Evolutionary conservation across 2,888 invertebrate species (phyloP).

Genomic region (Troides oblongomaculatus): DNA sequence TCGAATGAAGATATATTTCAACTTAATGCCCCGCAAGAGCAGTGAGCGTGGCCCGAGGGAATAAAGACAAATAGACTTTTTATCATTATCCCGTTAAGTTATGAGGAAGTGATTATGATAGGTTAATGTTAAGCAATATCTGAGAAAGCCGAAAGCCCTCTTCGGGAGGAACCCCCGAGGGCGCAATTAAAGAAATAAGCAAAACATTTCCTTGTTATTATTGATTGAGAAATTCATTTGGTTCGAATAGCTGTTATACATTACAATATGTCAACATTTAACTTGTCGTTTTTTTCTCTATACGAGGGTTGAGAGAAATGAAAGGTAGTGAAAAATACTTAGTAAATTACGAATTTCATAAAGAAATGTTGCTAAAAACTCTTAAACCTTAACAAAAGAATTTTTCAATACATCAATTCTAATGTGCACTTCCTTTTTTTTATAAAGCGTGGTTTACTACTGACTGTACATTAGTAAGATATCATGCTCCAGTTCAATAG

Average conservation of each 20-base stretch:
- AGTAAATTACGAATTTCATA: too few relatives aligned
- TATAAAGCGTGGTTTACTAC: too few relatives aligned
- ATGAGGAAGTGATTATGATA: constrained; percentile 14
- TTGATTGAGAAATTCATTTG: constrained; percentile 22
- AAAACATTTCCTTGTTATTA: constrained; percentile 8
- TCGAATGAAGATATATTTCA: neutral
- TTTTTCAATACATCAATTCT: too few relatives aligned
- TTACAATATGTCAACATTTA: neutral
- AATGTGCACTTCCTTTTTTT: too few relatives aligned
- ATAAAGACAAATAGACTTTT: constrained; percentile 13
- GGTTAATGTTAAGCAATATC: constrained; percentile 12
- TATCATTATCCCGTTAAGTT: constrained; percentile 21
- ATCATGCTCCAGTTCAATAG: neutral
- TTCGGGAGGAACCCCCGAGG: constrained; percentile 10
- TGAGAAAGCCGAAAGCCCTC: neutral
- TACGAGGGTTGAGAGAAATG: neutral
- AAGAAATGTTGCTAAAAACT: too few relatives aligned
- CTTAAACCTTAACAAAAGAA: too few relatives aligned
- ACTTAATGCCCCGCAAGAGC: neutral
- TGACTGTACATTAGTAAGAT: neutral
- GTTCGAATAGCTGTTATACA: neutral
- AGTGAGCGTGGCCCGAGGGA: constrained; percentile 9
- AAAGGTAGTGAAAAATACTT: neutral
- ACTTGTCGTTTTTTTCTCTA: neutral
- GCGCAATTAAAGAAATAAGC: constrained; percentile 15